phyloP scores from a whole-genome alignment of 2,888 invertebrate genomes.

The Trichacis sp. region DNA sequence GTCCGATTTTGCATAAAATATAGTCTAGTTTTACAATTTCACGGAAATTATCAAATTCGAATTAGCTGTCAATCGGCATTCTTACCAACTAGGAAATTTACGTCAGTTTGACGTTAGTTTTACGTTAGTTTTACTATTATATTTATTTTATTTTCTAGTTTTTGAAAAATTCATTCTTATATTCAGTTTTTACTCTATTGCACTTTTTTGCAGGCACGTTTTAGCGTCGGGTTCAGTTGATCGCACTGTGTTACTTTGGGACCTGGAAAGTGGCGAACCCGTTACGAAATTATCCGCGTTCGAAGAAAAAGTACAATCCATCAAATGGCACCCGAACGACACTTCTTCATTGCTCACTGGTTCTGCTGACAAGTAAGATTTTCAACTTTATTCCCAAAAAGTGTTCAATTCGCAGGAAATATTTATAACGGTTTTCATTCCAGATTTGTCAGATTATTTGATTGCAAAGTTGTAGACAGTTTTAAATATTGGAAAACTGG shows the following conservation, averaged over 20 bases:
- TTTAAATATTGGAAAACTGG: constrained; percentile 79
- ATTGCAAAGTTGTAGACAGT: constrained; percentile 76
- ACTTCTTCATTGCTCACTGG: constrained; percentile 86
- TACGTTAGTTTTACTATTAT: too few relatives aligned
- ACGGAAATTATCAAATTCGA: too few relatives aligned
- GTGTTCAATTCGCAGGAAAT: neutral
- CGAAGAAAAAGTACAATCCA: constrained; percentile 85
- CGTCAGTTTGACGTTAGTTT: too few relatives aligned
- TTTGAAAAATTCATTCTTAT: too few relatives aligned
- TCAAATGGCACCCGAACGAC: constrained; percentile 87
- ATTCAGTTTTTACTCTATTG: too few relatives aligned
- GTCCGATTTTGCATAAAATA: too few relatives aligned
- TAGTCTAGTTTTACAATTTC: too few relatives aligned
- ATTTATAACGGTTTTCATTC: constrained; percentile 29
- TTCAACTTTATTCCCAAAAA: constrained; percentile 8
- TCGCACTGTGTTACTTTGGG: constrained; percentile 89
- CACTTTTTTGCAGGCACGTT: constrained; percentile 76
- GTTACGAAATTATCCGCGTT: constrained; percentile 82
- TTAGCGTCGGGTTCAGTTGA: constrained; percentile 95
- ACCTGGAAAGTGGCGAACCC: constrained; percentile 83
- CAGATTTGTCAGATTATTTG: constrained; percentile 81
- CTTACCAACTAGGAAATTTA: too few relatives aligned
- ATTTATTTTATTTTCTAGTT: too few relatives aligned
- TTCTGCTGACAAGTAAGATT: constrained; percentile 78
- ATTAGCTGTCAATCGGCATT: too few relatives aligned